Evolutionary conservation across 2,113 vertebrate species (phyloP).

Genomic region (Rhinogobius similis): DNA sequence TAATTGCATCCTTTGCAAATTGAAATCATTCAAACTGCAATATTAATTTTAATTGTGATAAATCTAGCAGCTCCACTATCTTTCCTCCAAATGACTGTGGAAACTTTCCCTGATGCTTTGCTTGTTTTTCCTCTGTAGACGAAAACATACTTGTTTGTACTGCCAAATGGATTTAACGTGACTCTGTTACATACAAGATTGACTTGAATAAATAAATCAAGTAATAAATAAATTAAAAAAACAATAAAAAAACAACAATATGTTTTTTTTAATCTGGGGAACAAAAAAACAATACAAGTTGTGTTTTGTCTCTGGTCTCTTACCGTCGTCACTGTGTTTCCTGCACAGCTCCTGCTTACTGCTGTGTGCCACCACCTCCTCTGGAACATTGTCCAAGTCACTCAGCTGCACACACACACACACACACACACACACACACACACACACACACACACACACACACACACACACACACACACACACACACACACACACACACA

Average conservation of each 20-base stretch:
- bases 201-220: slow-evolving; percentile 2
- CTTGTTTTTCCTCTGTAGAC: too few species aligned
- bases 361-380: slow-evolving; percentile 82
- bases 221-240: too few species aligned
- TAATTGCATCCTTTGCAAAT: not conserved
- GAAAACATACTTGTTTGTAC: not conserved
- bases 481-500: slow-evolving; percentile 47
- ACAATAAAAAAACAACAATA: too few species aligned
- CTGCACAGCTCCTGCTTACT: slow-evolving; percentile 78
- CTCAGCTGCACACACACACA: slow-evolving; percentile 83
- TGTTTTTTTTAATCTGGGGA: not conserved
- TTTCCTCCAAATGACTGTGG: not conserved
- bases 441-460: too few species aligned
- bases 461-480: slow-evolving; percentile 47
- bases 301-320: slow-evolving; percentile 41
- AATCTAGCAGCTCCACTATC: not conserved
- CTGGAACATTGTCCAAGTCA: slow-evolving; percentile 90
- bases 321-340: slow-evolving; percentile 91
- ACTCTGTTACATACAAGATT: slow-evolving; percentile 30
- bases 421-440: too few species aligned
- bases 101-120: not conserved
- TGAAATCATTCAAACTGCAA: not conserved
- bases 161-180: not conserved
- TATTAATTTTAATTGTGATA: not conserved
- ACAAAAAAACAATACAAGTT: not conserved